These are phyloP conservation scores for Melanogrammus aeglefinus DNA, from an alignment of 2,797 vertebrate genomes.

Conservation along the genomic window DNA sequence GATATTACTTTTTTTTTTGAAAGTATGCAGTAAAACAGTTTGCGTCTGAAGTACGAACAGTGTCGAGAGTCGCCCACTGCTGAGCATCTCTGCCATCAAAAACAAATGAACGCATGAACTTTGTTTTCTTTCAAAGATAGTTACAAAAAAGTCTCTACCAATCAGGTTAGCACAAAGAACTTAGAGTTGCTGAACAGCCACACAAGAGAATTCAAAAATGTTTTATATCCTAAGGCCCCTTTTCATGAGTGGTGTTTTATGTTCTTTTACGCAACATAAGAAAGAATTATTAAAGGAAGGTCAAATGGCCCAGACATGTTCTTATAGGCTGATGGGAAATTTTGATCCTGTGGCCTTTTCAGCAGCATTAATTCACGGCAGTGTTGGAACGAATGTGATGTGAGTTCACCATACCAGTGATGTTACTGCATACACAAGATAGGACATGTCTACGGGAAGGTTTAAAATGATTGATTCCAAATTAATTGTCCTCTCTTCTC, in stretches of 20 bases:
- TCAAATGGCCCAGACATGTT: neutral
- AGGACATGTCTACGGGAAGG: neutral
- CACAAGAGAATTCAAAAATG: neutral
- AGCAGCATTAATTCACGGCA: neutral
- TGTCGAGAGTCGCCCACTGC: neutral
- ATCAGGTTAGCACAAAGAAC: neutral
- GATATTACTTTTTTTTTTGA: constrained; percentile 24
- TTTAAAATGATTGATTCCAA: neutral
- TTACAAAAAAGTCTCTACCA: constrained; percentile 22
- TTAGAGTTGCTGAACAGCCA: neutral
- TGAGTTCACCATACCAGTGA: neutral
- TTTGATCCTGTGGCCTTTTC: neutral
- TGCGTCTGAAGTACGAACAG: neutral
- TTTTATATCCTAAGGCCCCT: neutral
- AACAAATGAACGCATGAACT: neutral
- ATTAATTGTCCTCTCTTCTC: neutral
- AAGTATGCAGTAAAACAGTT: neutral
- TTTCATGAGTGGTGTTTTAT: no score
- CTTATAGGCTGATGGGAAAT: neutral
- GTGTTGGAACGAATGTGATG: neutral
- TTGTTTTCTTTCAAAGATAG: neutral
- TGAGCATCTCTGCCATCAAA: neutral
- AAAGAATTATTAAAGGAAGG: neutral
- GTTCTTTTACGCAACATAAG: neutral
- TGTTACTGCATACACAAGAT: neutral